These are phyloP conservation scores for Peucedramus taeniatus DNA, from an alignment of 2,113 vertebrate genomes.

Conservation along the genomic window DNA sequence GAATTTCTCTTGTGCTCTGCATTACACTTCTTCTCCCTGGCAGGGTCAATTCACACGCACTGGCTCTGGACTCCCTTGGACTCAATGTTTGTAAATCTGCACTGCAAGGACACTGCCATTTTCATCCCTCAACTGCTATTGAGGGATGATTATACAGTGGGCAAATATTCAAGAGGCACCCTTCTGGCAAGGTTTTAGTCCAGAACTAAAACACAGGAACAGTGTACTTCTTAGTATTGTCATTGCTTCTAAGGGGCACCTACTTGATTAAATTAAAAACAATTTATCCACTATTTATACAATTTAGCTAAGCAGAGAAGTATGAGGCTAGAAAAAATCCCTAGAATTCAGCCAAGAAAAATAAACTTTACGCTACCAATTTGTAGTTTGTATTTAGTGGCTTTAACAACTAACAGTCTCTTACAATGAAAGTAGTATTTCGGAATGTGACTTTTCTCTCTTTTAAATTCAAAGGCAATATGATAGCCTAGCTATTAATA, in stretches of 20 bases:
- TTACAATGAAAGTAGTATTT: conserved; percentile 14
- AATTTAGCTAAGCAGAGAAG: conserved; percentile 4
- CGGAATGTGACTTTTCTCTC: neutral
- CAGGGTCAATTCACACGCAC: neutral
- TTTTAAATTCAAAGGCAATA: neutral
- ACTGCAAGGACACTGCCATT: neutral
- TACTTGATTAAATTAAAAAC: conserved; percentile 18
- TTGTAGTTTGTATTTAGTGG: neutral
- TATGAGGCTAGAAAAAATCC: neutral
- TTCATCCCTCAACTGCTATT: neutral
- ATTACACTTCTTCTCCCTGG: neutral
- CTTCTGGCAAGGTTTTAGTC: neutral
- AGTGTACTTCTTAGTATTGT: neutral
- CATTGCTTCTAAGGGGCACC: neutral
- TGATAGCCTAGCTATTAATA: neutral
- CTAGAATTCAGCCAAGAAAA: conserved; percentile 32
- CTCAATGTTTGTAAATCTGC: neutral
- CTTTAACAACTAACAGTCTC: neutral
- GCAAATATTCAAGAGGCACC: neutral
- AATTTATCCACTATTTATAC: neutral
- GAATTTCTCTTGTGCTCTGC: neutral
- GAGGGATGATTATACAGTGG: neutral
- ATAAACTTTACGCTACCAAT: conserved; percentile 24
- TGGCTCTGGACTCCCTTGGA: neutral
- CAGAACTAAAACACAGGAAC: neutral